Percentiles rank a stretch among this genome's conserved stretches.
Evolutionary conservation across 1,140 invertebrate species (phyloP).

Genomic region (Bombus picipes): DNA sequence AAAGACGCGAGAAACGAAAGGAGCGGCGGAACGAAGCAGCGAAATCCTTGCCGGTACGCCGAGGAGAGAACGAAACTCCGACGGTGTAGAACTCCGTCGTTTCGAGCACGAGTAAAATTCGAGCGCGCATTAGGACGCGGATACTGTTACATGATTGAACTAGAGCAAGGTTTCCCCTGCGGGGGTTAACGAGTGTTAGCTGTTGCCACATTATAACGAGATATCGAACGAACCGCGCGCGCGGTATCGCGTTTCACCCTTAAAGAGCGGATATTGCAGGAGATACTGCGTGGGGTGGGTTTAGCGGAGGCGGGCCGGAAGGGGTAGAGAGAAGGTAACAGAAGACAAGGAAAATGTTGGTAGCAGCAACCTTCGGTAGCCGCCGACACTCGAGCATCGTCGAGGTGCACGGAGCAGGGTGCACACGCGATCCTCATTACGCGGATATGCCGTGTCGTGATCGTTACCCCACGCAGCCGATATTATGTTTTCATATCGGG

Average conservation of each 20-base stretch:
- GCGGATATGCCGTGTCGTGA: constrained; percentile 58
- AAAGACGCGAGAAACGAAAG: not conserved
- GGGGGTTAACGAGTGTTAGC: constrained; percentile 75
- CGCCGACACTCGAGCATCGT: constrained; percentile 44
- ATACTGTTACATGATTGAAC: constrained; percentile 63
- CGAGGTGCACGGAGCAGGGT: not conserved
- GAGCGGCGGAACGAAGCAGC: not conserved
- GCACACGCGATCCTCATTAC: constrained; percentile 66
- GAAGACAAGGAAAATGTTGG: constrained; percentile 57
- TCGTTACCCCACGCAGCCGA: constrained; percentile 56
- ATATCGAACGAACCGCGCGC: constrained; percentile 70
- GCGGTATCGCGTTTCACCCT: constrained; percentile 78
- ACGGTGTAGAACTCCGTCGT: not conserved
- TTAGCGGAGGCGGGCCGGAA: not conserved
- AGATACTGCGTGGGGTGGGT: constrained; percentile 23
- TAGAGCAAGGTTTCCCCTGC: constrained; percentile 51
- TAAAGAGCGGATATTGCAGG: constrained; percentile 70
- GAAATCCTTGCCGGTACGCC: too few species aligned
- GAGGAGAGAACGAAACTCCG: not conserved
- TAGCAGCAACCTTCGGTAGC: constrained; percentile 21
- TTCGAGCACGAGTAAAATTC: constrained; percentile 12
- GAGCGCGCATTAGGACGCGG: constrained; percentile 40
- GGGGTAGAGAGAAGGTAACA: not conserved
- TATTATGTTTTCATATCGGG: constrained; percentile 64
- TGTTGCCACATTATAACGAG: constrained; percentile 75